These are phyloP conservation scores for Drepana falcataria DNA, from an alignment of 2,888 invertebrate genomes.

Conservation along the genomic window DNA sequence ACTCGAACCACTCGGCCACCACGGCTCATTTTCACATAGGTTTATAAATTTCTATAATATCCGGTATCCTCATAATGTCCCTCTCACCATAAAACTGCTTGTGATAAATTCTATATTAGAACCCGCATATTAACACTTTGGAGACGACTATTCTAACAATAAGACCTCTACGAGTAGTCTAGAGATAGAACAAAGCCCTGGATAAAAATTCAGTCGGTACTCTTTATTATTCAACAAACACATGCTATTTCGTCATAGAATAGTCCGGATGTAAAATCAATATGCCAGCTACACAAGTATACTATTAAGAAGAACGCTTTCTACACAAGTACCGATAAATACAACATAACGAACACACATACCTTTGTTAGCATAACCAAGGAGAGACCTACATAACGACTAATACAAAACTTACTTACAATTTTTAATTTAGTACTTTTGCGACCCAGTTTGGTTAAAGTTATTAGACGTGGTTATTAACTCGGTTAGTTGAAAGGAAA, in stretches of 20 bases:
- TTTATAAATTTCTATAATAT: no score
- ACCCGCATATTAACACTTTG: no score
- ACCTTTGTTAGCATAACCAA: neutral
- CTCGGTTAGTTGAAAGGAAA: no score
- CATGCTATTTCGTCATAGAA: neutral
- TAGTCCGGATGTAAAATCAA: slow-evolving; percentile 3
- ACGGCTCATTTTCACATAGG: no score
- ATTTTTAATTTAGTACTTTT: neutral
- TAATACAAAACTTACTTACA: neutral
- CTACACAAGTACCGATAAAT: slow-evolving; percentile 20
- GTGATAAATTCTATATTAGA: no score
- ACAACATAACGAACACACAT: slow-evolving; percentile 8
- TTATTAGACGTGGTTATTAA: no score
- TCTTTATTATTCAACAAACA: neutral
- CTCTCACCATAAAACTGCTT: no score
- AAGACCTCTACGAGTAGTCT: no score
- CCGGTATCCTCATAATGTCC: no score
- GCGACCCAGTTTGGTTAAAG: no score
- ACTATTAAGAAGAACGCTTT: slow-evolving; percentile 4
- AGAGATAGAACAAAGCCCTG: neutral
- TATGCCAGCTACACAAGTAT: neutral
- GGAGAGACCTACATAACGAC: neutral
- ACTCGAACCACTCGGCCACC: no score
- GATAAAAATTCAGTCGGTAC: neutral
- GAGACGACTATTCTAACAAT: no score